phyloP scores from a whole-genome alignment of 2,888 invertebrate species.

The Capitulum mitella region DNA sequence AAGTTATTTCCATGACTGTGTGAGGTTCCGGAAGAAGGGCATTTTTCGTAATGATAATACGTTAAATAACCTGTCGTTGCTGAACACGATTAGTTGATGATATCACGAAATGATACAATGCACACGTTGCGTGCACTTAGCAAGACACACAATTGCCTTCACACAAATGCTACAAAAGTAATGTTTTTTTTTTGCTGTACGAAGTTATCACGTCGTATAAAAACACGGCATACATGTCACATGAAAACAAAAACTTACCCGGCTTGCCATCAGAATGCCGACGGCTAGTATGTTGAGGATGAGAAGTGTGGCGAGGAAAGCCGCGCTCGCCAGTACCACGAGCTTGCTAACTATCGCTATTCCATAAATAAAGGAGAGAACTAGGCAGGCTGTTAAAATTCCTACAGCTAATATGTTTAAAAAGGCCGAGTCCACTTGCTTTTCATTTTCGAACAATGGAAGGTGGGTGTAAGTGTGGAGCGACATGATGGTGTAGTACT shows the following conservation, averaged over 20 bases:
- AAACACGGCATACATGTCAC: background rate
- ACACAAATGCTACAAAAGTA: no score
- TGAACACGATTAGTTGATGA: no score
- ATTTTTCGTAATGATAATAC: no score
- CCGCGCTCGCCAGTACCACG: background rate
- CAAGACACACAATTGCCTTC: no score
- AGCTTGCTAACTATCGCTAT: background rate
- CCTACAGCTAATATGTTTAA: background rate
- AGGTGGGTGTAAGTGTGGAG: background rate
- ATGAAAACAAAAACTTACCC: background rate
- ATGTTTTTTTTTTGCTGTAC: no score
- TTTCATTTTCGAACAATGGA: background rate
- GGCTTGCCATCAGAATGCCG: background rate
- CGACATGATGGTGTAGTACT: background rate
- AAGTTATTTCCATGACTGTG: no score
- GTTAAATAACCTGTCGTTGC: no score
- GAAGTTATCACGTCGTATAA: no score
- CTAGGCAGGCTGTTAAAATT: background rate
- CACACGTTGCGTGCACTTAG: no score
- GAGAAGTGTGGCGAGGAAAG: background rate
- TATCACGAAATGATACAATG: no score
- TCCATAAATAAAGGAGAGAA: background rate
- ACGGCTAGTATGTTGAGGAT: background rate
- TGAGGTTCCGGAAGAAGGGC: no score
- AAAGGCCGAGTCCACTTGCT: conserved; percentile 5